A percentile compares a stretch with the other conserved stretches of the same genome.
Conservation (phyloP, 2,888 invertebrate species). For the Dynastes tityus region DNA sequence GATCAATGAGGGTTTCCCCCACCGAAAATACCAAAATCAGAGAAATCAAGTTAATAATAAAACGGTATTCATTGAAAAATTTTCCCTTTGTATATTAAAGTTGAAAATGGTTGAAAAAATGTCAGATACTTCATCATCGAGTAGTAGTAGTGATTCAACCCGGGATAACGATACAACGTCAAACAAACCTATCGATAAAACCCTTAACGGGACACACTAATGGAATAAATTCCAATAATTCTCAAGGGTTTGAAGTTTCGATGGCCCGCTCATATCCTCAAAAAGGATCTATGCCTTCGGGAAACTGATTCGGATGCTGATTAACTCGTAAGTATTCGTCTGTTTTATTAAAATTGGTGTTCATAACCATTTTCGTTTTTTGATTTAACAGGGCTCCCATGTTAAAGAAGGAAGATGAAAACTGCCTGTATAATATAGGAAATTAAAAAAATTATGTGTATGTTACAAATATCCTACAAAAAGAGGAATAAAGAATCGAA, state of each 20-base stretch:
- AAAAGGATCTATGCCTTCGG: slow-evolving; percentile 89
- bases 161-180: slow-evolving; percentile 61
- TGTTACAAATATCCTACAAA: slow-evolving; percentile 1
- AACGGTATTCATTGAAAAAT: slow-evolving; percentile 55
- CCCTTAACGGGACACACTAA: slow-evolving; percentile 69
- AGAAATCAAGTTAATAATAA: slow-evolving; percentile 39
- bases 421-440: slow-evolving; percentile 39
- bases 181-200: slow-evolving; percentile 42
- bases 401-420: not conserved
- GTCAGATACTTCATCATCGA: slow-evolving; percentile 67
- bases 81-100: slow-evolving; percentile 54
- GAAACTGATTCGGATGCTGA: slow-evolving; percentile 88
- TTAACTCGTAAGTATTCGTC: slow-evolving; percentile 24
- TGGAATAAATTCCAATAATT: slow-evolving; percentile 71
- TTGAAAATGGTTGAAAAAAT: slow-evolving; percentile 66
- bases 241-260: slow-evolving; percentile 63
- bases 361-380: not conserved
- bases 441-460: not conserved
- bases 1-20: no score
- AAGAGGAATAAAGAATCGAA: slow-evolving; percentile 13
- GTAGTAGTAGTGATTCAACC: slow-evolving; percentile 69
- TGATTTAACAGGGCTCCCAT: not conserved
- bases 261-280: slow-evolving; percentile 80
- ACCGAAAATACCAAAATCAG: slow-evolving; percentile 59
- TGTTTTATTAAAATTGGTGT: not conserved